Evolutionary conservation across 2,888 invertebrate genomes (phyloP), one percentile per base, ranked within the genome.

Genomic region (Spatulosminthurus flaviceps): DNA sequence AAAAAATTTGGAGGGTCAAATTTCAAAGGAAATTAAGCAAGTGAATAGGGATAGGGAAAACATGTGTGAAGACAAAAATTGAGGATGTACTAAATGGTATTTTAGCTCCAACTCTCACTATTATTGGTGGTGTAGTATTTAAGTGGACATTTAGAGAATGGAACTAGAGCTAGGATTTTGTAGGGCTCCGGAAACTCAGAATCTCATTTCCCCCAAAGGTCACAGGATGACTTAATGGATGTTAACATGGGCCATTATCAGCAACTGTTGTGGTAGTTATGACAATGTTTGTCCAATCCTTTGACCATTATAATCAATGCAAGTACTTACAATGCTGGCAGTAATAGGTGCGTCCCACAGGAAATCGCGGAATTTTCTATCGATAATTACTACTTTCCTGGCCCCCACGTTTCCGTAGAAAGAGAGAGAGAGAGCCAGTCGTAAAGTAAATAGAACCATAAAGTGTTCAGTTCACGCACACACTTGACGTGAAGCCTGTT

Each of bases 401-500:
- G 64, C 24, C 24, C 26, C n/a, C 24, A 64, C 11, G 64, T 24
- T 64, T 64, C 64, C 64, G 64, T 9, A 61, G n/a, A 61, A n/a
- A 61, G 61, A 61, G 22, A 64, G 64, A 64, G 51, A 51, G 51
- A 2, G 51, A 64, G 24, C 7, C 11, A 64, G 64, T 26, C 64
- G 64, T 64, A 64, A 64, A 64, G 64, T 16, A 64, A 64, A 64
- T 64, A 64, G 64, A 22, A 9, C 4, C 11, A 16, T 64, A 64
- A 11, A 64, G 64, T 64, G 64, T 64, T 64, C 11, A 64, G 24
- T 64, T 64, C 64, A 64, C 64, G 64, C 64, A 64, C 64, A 64
- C 64, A 64, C 64, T 64, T 64, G 64, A 64, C 64, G n/a, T n/a
- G n/a, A 64, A 64, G 64, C 9, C 24, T 22, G 11, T 64, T 24